Base-by-base conservation (phyloP, 2,797 vertebrate species). In the Manis javanica region DNA sequence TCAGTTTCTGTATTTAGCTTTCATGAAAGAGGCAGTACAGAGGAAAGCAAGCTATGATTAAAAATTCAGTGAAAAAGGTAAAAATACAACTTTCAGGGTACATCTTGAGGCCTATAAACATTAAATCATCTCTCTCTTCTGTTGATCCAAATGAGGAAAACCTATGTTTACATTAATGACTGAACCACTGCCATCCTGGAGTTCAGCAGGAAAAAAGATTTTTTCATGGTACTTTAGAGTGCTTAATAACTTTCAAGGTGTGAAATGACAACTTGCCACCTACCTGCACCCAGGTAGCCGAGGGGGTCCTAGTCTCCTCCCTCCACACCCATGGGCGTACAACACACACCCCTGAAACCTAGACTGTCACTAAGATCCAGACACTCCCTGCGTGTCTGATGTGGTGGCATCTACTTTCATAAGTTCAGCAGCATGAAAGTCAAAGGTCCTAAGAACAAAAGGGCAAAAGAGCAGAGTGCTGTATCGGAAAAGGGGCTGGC, bases 241-340 rank as follows among this genome's bases (percentile, higher is more conserved):
- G 26, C 82, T 90, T 66, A 77, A 55, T 66, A 83, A 72, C 7
- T 46, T 85, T 11, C 63, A 5, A 2, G 5, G 39, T 49, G 23
- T 18, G 59, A 93, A 69, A 86, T 61, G 49, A 69, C 75, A 61
- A 57, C 34, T 85, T 53, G 42, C 29, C 69, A 19, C 19, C 19
- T 64, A 68, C 11, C 53, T 19, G 46, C 46, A 53, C 31, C 61
- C 68, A 29, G 7, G 8, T 0, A 37, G 46, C 21, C 19, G n/a
- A 64, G 3, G 42, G n/a, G 12, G 26, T 61, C 24, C 21, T 8
- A 0, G 24, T 19, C 7, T 9, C 29, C 59, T 39, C n/a, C 29
- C 13, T 59, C n/a, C 15, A 0, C 3, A 3, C 29, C 39, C 9
- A 2, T 0, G 8, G 64, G 24, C 37, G 53, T 6, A 21, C 2